Conservation (phyloP, 2,888 invertebrate species). For the Melitaea athalia region DNA sequence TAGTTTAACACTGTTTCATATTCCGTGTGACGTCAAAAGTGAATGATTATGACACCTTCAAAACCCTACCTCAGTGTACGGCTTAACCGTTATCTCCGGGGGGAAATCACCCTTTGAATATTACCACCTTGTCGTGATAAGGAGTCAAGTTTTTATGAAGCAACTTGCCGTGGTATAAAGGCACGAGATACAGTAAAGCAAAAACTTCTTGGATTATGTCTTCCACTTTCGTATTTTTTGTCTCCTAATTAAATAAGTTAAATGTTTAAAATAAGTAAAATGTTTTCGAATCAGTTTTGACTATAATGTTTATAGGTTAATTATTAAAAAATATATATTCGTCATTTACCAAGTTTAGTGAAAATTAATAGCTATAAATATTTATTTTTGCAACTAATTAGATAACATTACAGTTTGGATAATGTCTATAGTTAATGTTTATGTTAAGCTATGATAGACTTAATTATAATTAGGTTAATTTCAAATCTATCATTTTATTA, state of each 20-base stretch:
- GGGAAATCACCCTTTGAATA: constrained; percentile 40
- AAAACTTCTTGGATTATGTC: background rate
- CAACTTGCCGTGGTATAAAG: constrained; percentile 10
- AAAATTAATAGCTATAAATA: background rate
- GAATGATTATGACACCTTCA: constrained; percentile 39
- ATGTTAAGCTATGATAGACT: too few species aligned
- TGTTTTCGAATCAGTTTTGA: background rate
- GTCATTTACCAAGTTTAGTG: too few species aligned
- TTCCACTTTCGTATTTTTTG: background rate
- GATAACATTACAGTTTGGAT: too few species aligned
- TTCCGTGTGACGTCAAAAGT: constrained; percentile 19
- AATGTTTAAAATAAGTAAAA: background rate
- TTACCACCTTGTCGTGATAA: constrained; percentile 32
- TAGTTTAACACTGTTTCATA: constrained; percentile 23
- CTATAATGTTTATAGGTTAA: too few species aligned
- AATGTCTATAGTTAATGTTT: too few species aligned
- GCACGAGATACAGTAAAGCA: background rate
- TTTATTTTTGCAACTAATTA: background rate
- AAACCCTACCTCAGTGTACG: constrained; percentile 25
- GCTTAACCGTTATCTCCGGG: constrained; percentile 34
- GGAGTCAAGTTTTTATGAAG: constrained; percentile 33
- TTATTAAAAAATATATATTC: too few species aligned
- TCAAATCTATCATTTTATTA: too few species aligned
- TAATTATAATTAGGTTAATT: too few species aligned
- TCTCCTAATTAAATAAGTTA: background rate